phyloP scores from a whole-genome alignment of 1,140 invertebrate species.

The Diabrotica virgifera region DNA sequence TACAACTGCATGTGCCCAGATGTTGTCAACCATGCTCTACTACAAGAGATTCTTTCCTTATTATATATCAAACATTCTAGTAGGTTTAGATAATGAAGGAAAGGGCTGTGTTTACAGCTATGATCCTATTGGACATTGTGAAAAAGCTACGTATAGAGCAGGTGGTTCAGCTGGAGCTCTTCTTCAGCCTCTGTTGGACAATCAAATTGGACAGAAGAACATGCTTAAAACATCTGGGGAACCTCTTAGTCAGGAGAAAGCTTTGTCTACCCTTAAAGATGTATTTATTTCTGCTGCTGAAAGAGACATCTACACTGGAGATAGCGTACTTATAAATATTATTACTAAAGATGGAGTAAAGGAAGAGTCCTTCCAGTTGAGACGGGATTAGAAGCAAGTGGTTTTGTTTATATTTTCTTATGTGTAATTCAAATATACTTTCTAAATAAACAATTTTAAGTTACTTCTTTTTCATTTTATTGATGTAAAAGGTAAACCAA shows the following conservation, averaged over 20 bases:
- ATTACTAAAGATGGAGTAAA: slow-evolving; percentile 87
- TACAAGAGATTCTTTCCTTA: slow-evolving; percentile 98
- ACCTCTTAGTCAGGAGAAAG: slow-evolving; percentile 73
- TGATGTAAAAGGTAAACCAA: too few species aligned
- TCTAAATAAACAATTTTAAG: too few species aligned
- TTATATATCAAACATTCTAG: slow-evolving; percentile 93
- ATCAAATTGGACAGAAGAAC: slow-evolving; percentile 86
- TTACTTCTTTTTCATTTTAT: too few species aligned
- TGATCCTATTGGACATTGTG: slow-evolving; percentile 94
- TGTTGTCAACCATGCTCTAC: slow-evolving; percentile 95
- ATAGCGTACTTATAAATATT: slow-evolving; percentile 83
- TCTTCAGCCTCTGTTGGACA: slow-evolving; percentile 83
- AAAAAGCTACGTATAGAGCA: slow-evolving; percentile 74
- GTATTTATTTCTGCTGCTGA: slow-evolving; percentile 96
- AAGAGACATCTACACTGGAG: slow-evolving; percentile 95
- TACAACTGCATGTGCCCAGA: slow-evolving; percentile 88
- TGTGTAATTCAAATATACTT: not conserved
- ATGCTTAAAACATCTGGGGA: slow-evolving; percentile 66
- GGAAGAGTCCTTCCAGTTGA: slow-evolving; percentile 65
- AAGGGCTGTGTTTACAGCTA: slow-evolving; percentile 93
- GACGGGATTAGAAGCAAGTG: slow-evolving; percentile 68
- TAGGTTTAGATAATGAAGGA: slow-evolving; percentile 83
- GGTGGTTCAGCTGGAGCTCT: slow-evolving; percentile 80
- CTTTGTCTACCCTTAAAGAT: slow-evolving; percentile 85
- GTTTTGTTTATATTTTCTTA: not conserved